Conservation (phyloP, 2,888 invertebrate species). For the Platynereis dumerilii region DNA sequence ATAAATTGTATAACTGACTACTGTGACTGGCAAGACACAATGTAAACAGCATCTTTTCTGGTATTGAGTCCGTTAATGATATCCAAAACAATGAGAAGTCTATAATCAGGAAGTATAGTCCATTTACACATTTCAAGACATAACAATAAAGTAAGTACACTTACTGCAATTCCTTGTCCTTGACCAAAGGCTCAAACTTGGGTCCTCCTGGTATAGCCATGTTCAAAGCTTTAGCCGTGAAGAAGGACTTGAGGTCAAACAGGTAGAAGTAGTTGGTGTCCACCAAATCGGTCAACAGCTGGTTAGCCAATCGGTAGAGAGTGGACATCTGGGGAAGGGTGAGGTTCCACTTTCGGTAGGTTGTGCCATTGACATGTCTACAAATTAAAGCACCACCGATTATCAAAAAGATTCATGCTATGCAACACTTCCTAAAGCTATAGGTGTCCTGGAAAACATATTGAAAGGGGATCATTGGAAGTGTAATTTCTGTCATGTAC, state of each 20-base stretch:
- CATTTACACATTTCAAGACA: no score
- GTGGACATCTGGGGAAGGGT: constrained; percentile 97
- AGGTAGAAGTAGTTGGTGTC: constrained; percentile 99
- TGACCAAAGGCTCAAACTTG: constrained; percentile 98
- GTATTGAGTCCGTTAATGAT: no score
- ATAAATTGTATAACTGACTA: no score
- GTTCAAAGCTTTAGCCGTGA: constrained; percentile 98
- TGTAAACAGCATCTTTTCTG: no score
- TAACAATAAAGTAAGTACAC: constrained; percentile 47
- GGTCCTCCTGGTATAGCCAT: constrained; percentile 99
- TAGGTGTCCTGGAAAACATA: no score
- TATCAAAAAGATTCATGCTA: no score
- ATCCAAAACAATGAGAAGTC: no score
- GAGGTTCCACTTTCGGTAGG: constrained; percentile 96
- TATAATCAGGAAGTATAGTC: no score
- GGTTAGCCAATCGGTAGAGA: constrained; percentile 95
- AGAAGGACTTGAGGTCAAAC: constrained; percentile 99
- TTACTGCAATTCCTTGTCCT: constrained; percentile 93
- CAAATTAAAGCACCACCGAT: constrained; percentile 28
- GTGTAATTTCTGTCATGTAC: neutral
- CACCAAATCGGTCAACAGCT: constrained; percentile 94
- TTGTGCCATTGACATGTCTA: constrained; percentile 91
- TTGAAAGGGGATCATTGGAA: no score
- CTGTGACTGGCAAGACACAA: no score
- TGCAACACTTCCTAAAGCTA: no score